A percentile compares a stretch with the other conserved stretches of the same genome.
These are phyloP conservation scores for Drosophila hawaiiensis DNA, from an alignment of 2,888 invertebrate species.

Conservation along the genomic window DNA sequence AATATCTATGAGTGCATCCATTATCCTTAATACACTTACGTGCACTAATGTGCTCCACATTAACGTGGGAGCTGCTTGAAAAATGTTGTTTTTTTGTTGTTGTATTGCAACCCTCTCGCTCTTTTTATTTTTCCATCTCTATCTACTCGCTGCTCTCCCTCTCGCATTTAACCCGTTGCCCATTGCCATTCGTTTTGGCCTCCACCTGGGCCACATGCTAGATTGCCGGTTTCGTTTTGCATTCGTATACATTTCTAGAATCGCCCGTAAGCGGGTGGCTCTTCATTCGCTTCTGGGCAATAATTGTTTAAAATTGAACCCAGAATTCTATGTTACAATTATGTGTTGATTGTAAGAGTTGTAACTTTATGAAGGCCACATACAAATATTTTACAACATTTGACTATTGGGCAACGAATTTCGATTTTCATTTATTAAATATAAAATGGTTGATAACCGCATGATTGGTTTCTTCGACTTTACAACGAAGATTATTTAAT, in stretches of 20 bases:
- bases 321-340: not conserved
- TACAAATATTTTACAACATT: not conserved
- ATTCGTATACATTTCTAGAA: constrained; percentile 8
- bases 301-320: constrained; percentile 4
- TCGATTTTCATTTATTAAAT: not conserved
- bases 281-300: not conserved
- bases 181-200: constrained; percentile 8
- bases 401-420: not conserved
- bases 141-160: constrained; percentile 5
- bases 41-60: constrained; percentile 72
- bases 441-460: not conserved
- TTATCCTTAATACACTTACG: constrained; percentile 80
- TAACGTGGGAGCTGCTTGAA: constrained; percentile 70
- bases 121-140: constrained; percentile 9
- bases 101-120: not conserved
- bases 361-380: not conserved
- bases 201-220: constrained; percentile 62
- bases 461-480: not conserved
- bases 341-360: not conserved
- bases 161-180: constrained; percentile 6
- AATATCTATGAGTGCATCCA: constrained; percentile 80
- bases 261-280: constrained; percentile 18
- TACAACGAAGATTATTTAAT: not conserved
- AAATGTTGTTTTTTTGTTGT: constrained; percentile 54
- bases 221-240: constrained; percentile 54